Base-by-base conservation (phyloP, 1,140 invertebrate genomes). In the Branchinecta lynchi region DNA sequence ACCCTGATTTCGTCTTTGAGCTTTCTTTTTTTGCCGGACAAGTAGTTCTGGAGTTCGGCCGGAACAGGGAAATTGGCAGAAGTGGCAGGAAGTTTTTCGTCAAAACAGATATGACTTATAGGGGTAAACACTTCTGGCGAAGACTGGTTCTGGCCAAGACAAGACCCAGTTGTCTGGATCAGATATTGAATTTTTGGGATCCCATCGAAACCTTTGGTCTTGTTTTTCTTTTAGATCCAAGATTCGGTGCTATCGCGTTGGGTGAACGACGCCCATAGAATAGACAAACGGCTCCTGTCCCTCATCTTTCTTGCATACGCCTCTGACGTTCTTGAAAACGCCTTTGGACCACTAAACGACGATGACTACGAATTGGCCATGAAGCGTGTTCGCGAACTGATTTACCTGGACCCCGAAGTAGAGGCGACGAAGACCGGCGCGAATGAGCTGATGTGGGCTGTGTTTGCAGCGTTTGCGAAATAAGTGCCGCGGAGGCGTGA, bases 281-380 rank as follows among this genome's bases (percentile, higher is more conserved):
- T 99, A 87, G 95, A 99, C 76, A 93, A 90, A 77, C 84, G 96
- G 66, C 87, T 92, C 72, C 79, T 99, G 72, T 88, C 95, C 21
- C 82, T 99, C 67, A 86, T 99, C 75, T 90, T 96, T 78, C 82
- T 99, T 68, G 93, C 96, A 21, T 95, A 99, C 79, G 92, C 95
- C 15, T 96, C 95, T 66, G 96, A 99, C 81, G 96, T 99, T 15
- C 82, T 99, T 7, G 97, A 99, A 81, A 99, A 99, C 81, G 97
- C 97, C n/a, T 99, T 99, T 81, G 93, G 92, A 21, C 94, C 96
- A 2, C 83, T 99, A 3, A 96, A 92, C 60, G 95, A 98, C 79
- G 94, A 98, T 76, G 96, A 99, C 78, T 99, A 99, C 78, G 96
- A 99, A 82, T 81, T 98, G 71, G 96, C 95, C 65, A 98, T 96